Percentiles rank a stretch among this genome's conserved stretches.
Evolutionary conservation across 1,140 invertebrate genomes (phyloP).

Genomic region (Trachymyrmex cornetzi): DNA sequence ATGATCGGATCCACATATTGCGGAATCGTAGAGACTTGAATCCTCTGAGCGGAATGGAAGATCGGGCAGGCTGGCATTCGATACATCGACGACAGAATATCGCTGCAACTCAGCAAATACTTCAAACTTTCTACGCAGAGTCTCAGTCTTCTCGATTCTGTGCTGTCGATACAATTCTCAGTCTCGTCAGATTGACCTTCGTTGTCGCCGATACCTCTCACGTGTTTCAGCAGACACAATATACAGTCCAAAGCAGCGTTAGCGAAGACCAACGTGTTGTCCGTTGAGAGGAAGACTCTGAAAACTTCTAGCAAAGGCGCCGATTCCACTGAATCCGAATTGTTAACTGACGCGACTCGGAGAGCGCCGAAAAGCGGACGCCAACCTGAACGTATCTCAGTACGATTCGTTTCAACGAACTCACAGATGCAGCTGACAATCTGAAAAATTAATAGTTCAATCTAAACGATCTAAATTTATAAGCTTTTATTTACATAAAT

Average conservation of each 20-base stretch:
- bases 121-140: conserved; percentile 94
- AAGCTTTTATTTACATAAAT: neutral
- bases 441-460: conserved; percentile 85
- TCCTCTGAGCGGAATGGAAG: conserved; percentile 95
- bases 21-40: conserved; percentile 92
- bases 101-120: conserved; percentile 94
- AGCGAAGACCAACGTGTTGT: conserved; percentile 96
- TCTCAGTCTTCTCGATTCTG: conserved; percentile 78
- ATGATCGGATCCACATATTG: conserved; percentile 95
- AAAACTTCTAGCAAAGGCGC: conserved; percentile 96
- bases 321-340: conserved; percentile 87
- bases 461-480: neutral
- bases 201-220: conserved; percentile 87
- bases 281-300: conserved; percentile 95
- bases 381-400: conserved; percentile 97
- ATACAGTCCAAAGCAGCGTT: conserved; percentile 98
- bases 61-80: conserved; percentile 97
- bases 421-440: conserved; percentile 98
- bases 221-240: conserved; percentile 93
- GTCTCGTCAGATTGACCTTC: conserved; percentile 77
- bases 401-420: conserved; percentile 96
- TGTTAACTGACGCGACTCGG: conserved; percentile 91
- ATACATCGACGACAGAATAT: conserved; percentile 96
- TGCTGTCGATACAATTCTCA: conserved; percentile 68
- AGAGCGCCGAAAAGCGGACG: conserved; percentile 96